These are phyloP conservation scores for Calameuta idolon DNA, from an alignment of 2,888 invertebrate genomes.

Conservation along the genomic window DNA sequence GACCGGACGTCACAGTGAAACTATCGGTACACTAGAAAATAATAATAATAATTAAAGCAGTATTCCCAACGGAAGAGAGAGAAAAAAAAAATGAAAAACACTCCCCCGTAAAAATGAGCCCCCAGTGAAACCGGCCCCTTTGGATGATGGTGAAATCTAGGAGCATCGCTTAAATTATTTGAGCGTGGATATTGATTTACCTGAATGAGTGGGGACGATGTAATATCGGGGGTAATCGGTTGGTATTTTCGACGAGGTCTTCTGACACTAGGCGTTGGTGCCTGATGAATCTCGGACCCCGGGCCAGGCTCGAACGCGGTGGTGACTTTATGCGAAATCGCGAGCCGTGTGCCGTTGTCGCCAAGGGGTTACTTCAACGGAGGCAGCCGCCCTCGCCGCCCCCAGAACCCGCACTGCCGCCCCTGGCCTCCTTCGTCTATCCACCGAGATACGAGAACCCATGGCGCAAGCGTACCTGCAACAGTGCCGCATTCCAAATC, in stretches of 20 bases:
- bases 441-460: conserved; percentile 30
- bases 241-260: conserved; percentile 11
- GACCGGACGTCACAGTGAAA: neutral
- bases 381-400: conserved; percentile 65
- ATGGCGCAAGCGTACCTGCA: conserved; percentile 41
- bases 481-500: conserved; percentile 28
- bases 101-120: neutral
- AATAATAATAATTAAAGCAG: neutral
- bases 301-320: neutral
- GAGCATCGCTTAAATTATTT: neutral
- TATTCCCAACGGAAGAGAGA: neutral
- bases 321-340: neutral
- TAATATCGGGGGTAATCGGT: conserved; percentile 27
- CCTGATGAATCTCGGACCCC: neutral
- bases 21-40: neutral
- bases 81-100: neutral
- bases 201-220: conserved; percentile 46
- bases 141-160: neutral
- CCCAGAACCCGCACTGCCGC: conserved; percentile 65
- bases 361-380: conserved; percentile 60
- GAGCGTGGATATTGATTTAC: conserved; percentile 47
- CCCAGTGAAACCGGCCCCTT: neutral
- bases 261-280: conserved; percentile 7
- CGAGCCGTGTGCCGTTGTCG: conserved; percentile 42
- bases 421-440: conserved; percentile 48